Conservation (phyloP, 1,140 invertebrate genomes). For the Nasonia giraulti region DNA sequence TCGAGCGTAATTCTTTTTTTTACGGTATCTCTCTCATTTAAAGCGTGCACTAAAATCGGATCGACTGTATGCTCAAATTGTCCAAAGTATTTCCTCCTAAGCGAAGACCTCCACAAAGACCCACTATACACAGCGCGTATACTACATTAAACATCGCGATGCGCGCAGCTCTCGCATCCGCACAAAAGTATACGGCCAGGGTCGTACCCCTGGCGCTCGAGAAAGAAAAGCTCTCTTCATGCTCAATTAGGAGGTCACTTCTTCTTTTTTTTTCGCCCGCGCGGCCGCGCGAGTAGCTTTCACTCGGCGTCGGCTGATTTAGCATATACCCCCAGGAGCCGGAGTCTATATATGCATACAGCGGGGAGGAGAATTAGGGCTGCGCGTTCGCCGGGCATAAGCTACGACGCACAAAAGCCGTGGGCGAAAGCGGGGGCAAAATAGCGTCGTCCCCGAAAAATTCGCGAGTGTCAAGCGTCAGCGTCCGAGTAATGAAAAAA, state of each 20-base stretch:
- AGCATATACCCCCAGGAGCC: neutral
- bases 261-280: too few species aligned
- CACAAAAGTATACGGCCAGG: too few species aligned
- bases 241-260: neutral
- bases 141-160: too few species aligned
- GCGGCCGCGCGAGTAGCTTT: neutral
- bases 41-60: neutral
- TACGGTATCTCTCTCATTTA: neutral
- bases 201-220: too few species aligned
- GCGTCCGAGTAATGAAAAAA: conserved; percentile 15
- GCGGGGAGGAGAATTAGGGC: too few species aligned
- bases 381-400: neutral
- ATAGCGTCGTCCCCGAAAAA: conserved; percentile 20
- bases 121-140: too few species aligned
- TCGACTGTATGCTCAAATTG: too few species aligned
- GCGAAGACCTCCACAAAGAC: too few species aligned
- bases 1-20: neutral
- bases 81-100: too few species aligned
- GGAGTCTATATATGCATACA: too few species aligned
- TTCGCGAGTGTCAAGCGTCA: conserved; percentile 14
- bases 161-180: too few species aligned
- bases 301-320: neutral
- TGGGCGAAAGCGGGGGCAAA: neutral
- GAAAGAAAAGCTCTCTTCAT: too few species aligned
- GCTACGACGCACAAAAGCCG: neutral